Conservation (phyloP, 2,113 vertebrate genomes). For the Bubo bubo region DNA sequence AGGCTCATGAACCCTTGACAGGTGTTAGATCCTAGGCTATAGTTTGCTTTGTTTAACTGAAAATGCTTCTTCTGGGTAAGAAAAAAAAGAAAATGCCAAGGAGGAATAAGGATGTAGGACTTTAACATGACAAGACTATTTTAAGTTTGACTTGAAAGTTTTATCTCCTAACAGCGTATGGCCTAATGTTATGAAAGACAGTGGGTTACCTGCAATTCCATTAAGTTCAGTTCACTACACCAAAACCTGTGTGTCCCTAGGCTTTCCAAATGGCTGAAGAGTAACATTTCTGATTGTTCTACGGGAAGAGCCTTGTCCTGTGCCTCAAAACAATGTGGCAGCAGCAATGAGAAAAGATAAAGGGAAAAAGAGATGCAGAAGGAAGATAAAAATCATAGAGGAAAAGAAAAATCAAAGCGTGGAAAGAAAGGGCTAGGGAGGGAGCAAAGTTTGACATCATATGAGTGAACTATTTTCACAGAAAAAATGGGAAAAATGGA, state of each 20-base stretch:
- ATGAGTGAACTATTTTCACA: background rate
- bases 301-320: background rate
- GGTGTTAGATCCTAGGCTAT: background rate
- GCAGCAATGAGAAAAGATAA: background rate
- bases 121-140: background rate
- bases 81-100: background rate
- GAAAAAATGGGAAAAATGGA: background rate
- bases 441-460: background rate
- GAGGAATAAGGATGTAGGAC: background rate
- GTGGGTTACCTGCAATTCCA: background rate
- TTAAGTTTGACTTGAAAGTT: background rate
- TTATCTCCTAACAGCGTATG: fast-evolving
- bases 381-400: background rate
- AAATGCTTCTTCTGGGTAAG: background rate
- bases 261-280: background rate
- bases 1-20: background rate
- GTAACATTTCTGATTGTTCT: background rate
- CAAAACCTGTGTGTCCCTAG: background rate
- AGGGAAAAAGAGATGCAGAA: background rate
- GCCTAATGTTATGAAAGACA: background rate
- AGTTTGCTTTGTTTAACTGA: background rate
- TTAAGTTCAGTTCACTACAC: background rate
- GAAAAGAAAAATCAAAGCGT: background rate
- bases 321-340: background rate
- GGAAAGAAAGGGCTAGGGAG: background rate